Percentiles rank a stretch among this genome's conserved stretches.
Conservation (phyloP, 53 echinoderm and acorn worm species). For the Echinometra lucunter region DNA sequence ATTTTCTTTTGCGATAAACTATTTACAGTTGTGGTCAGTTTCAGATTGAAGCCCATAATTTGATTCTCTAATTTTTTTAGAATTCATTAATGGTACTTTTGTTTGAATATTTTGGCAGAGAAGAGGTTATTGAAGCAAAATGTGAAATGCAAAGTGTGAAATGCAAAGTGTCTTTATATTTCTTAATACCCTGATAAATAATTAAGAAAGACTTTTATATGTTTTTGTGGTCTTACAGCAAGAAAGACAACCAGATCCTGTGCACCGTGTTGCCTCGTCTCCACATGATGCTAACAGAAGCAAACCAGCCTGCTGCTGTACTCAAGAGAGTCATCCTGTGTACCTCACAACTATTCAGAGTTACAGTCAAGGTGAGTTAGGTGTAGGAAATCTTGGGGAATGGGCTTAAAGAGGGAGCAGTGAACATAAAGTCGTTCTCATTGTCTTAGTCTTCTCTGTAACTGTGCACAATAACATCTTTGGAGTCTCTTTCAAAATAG, state of each 20-base stretch:
- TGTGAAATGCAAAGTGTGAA: not conserved
- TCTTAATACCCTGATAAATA: too few species aligned
- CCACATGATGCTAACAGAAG: conserved; percentile 89
- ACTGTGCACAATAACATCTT: too few species aligned
- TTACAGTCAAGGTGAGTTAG: conserved; percentile 88
- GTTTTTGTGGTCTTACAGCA: conserved; percentile 71
- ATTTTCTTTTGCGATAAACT: not conserved
- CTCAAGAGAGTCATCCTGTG: conserved; percentile 95
- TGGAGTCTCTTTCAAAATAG: too few species aligned
- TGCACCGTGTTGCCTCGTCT: conserved; percentile 90
- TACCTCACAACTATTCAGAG: conserved; percentile 86
- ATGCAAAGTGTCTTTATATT: too few species aligned
- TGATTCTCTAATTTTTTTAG: not conserved
- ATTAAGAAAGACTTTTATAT: not conserved
- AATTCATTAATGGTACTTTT: not conserved
- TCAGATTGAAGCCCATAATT: not conserved
- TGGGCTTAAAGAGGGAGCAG: not conserved
- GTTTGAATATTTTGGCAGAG: not conserved
- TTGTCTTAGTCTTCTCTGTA: too few species aligned
- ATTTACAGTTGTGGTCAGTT: not conserved
- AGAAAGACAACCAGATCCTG: conserved; percentile 91
- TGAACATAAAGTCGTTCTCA: not conserved
- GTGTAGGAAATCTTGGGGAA: not conserved
- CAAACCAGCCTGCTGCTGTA: conserved; percentile 83
- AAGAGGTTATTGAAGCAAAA: not conserved